These are phyloP conservation scores for Tangara arthus DNA, from an alignment of 2,797 vertebrate species.

Conservation along the genomic window DNA sequence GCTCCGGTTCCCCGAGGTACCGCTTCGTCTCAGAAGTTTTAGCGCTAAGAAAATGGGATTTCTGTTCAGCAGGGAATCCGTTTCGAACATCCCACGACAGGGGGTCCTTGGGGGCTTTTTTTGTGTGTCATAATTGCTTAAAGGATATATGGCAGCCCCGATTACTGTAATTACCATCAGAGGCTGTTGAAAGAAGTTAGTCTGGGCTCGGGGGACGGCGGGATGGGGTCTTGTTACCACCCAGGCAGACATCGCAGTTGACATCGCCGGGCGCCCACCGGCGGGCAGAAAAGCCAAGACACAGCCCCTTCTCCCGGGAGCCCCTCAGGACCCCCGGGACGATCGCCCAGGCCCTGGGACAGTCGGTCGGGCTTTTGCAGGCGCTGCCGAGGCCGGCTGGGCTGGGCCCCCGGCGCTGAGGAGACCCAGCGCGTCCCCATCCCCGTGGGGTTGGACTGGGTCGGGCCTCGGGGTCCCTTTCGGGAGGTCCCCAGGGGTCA, in stretches of 20 bases:
- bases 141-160: conserved; percentile 92
- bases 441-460: neutral
- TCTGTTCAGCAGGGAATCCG: conserved; percentile 77
- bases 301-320: neutral
- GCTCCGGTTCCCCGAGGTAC: conserved; percentile 57
- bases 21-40: conserved; percentile 66
- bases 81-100: conserved; percentile 85
- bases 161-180: conserved; percentile 95
- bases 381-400: neutral
- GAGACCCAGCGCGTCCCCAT: neutral
- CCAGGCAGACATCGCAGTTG: conserved; percentile 74
- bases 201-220: conserved; percentile 70
- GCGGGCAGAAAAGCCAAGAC: neutral
- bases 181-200: conserved; percentile 83
- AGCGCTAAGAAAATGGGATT: conserved; percentile 74
- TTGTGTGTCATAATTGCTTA: conserved; percentile 89
- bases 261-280: conserved; percentile 53
- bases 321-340: neutral
- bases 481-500: neutral
- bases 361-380: neutral
- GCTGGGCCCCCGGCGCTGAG: neutral
- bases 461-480: neutral
- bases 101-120: conserved; percentile 80
- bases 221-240: conserved; percentile 79
- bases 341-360: neutral